Evolutionary conservation across 1,140 invertebrate species (phyloP).

Genomic region (Heliconius hermathena): DNA sequence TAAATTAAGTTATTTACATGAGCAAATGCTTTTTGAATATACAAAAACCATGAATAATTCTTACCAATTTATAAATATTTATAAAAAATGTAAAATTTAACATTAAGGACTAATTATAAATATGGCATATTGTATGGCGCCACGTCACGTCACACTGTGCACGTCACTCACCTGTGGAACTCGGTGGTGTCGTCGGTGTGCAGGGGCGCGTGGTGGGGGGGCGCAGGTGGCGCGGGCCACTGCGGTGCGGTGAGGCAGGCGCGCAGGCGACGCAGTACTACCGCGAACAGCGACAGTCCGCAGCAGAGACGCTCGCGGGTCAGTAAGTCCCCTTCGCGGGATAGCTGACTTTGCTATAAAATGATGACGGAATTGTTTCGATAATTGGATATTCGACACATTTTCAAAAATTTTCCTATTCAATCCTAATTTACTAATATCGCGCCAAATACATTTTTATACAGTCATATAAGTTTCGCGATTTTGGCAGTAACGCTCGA

Average conservation of each 20-base stretch:
- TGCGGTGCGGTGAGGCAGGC: slow-evolving; percentile 93
- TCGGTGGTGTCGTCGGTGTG: slow-evolving; percentile 98
- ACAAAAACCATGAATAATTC: no score
- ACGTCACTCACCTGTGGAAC: slow-evolving; percentile 89
- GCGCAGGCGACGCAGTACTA: slow-evolving; percentile 93
- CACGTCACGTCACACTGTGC: slow-evolving; percentile 64
- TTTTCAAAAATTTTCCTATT: no score
- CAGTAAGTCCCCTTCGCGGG: slow-evolving; percentile 96
- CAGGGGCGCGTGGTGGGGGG: slow-evolving; percentile 88
- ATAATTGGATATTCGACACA: neutral
- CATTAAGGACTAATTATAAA: no score
- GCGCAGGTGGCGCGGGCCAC: slow-evolving; percentile 90
- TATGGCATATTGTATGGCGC: no score
- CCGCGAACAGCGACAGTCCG: slow-evolving; percentile 99
- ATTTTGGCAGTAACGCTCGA: no score
- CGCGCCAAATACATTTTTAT: no score
- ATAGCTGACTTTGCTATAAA: slow-evolving; percentile 92
- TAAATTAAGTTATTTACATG: no score
- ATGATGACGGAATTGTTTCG: neutral
- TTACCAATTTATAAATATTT: no score
- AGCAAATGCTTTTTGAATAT: no score
- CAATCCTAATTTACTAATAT: no score
- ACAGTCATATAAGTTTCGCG: no score
- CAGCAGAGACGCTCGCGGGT: slow-evolving; percentile 98
- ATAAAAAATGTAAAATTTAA: no score